Conservation (phyloP, 2,113 vertebrate genomes). For the Cryptoleucopteryx plumbea region DNA sequence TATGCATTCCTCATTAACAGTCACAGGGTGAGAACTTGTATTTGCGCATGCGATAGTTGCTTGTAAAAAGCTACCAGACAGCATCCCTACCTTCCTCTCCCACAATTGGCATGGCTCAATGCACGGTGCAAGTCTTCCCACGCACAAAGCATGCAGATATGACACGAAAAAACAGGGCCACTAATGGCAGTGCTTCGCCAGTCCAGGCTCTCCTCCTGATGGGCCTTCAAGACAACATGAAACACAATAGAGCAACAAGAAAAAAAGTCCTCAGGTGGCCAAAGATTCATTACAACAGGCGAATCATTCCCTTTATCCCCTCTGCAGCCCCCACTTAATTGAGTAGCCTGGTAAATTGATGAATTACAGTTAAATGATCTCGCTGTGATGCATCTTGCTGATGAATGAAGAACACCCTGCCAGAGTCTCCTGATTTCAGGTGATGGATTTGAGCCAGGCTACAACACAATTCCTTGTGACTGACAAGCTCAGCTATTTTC, state of each 20-base stretch:
- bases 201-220: neutral
- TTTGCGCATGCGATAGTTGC: rapidly evolving
- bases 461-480: neutral
- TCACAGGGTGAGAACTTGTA: neutral
- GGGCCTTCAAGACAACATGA: neutral
- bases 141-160: neutral
- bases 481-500: constrained; percentile 31
- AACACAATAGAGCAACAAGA: neutral
- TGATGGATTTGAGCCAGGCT: constrained; percentile 43
- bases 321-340: constrained; percentile 5
- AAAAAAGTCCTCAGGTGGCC: neutral
- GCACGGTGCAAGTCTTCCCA: neutral
- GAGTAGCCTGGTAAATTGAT: constrained; percentile 4
- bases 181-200: rapidly evolving
- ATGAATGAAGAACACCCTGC: constrained; percentile 27
- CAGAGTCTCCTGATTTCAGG: neutral
- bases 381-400: neutral
- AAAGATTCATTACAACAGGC: neutral
- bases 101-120: rapidly evolving
- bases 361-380: constrained; percentile 42
- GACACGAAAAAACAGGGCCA: neutral
- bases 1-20: neutral
- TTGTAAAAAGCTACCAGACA: neutral
- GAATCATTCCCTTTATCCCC: neutral
- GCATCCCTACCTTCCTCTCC: neutral